Evolutionary conservation across 2,797 vertebrate genomes (phyloP), one percentile per base, ranked within the genome.

Genomic region (Rhynchonycteris naso): DNA sequence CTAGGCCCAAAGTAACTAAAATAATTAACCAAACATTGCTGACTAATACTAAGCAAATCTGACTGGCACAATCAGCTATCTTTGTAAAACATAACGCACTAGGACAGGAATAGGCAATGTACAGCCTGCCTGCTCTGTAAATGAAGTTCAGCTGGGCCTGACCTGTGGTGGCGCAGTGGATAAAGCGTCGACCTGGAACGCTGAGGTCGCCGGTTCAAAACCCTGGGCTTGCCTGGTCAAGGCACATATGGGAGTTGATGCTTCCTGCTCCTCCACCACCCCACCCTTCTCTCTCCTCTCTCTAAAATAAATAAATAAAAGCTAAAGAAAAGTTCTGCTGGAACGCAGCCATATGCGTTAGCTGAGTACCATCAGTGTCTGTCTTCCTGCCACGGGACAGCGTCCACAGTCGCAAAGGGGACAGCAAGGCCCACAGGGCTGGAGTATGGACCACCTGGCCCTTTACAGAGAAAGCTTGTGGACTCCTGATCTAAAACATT

Each of bases 331-430:
- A 43, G 43, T 43, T 43, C 43, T 6, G 43, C 5, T 12, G 26
- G 61, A 63, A 22, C 2, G 13, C 12, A 88, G 68, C 33, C 9
- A 33, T 1, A 4, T 13, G 28, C 0, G 2, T 13, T 6, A 69
- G 19, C 16, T 76, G 1, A 2, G 19, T 12, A 5, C 1, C 22
- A 1, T 2, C 72, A 1, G 0, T 1, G 38, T 28, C 38, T 26
- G 8, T 50, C 54, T 78, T 52, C 69, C 18, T 54, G 16, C 59
- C 47, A n/a, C 38, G 56, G 43, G 22, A 15, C 58, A 30, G 9
- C 68, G 50, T 7, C 12, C 71, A 21, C 0, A 26, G 21, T 12
- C 28, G 5, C 24, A 4, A 30, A n/a, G 38, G 38, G 71, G 33
- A 47, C 38, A n/a, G 14, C 5, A 38, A 7, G 28, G 66, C 18